A percentile compares a stretch with the other conserved stretches of the same genome.
These are phyloP conservation scores for Heliconius sara DNA, from an alignment of 2,888 invertebrate genomes.

Conservation along the genomic window DNA sequence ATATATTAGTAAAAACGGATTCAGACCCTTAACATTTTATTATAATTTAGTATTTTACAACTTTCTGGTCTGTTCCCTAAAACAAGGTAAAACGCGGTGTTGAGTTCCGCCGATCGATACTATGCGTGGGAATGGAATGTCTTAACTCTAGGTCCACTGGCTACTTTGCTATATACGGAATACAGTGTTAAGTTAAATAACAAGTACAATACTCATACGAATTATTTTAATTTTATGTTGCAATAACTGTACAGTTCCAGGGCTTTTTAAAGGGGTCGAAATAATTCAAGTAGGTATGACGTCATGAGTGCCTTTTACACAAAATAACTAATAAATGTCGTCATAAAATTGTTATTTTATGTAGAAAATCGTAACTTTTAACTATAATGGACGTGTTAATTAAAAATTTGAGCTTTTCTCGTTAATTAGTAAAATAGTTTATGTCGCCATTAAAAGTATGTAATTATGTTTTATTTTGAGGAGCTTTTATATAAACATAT, in stretches of 20 bases:
- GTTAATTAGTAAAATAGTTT: neutral
- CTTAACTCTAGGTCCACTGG: neutral
- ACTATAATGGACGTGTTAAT: neutral
- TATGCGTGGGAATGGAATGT: neutral
- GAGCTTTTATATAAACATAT: neutral
- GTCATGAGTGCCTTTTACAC: neutral
- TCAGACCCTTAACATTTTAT: no score
- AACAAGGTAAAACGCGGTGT: neutral
- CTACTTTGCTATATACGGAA: neutral
- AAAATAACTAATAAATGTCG: neutral
- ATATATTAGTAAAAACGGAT: no score
- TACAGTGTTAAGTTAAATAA: neutral
- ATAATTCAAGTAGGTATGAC: neutral
- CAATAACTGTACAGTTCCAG: neutral
- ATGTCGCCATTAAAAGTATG: neutral
- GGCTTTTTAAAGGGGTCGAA: slow-evolving; percentile 5
- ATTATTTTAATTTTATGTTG: slow-evolving; percentile 16
- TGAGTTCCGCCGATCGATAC: neutral
- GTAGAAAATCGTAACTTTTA: slow-evolving; percentile 3
- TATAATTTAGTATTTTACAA: no score
- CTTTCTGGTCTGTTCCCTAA: neutral
- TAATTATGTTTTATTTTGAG: neutral
- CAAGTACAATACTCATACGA: neutral
- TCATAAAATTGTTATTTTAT: neutral
- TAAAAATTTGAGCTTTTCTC: neutral